phyloP scores from a whole-genome alignment of 2,888 invertebrate species.

The Pseudococcus jackbeardsleyi region DNA sequence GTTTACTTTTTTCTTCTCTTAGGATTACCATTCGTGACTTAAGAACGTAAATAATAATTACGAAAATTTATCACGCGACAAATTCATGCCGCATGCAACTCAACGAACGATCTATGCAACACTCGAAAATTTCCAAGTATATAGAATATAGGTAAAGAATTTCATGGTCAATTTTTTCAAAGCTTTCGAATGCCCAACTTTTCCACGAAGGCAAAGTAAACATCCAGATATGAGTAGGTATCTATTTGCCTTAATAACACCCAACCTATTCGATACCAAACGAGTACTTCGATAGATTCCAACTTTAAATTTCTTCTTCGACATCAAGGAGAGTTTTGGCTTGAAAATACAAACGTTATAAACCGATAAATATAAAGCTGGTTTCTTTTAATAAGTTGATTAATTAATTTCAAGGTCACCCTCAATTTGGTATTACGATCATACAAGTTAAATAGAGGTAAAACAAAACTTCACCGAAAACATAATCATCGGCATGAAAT shows the following conservation, averaged over 20 bases:
- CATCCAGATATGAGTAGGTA: background rate
- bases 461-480: background rate
- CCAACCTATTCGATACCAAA: no score
- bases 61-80: background rate
- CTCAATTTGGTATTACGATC: constrained; percentile 1
- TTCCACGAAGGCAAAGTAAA: background rate
- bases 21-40: background rate
- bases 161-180: background rate
- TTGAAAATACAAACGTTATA: background rate
- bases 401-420: constrained; percentile 54
- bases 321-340: constrained; percentile 42
- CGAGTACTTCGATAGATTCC: background rate
- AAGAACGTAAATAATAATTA: background rate
- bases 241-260: background rate
- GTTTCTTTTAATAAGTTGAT: constrained; percentile 45
- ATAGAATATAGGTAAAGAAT: background rate
- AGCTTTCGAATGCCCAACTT: background rate
- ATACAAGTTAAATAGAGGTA: background rate
- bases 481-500: background rate
- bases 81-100: background rate
- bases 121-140: background rate
- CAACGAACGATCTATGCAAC: background rate
- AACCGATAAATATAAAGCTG: constrained; percentile 32
- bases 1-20: background rate
- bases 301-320: background rate